A percentile compares a stretch with the other conserved stretches of the same genome.
Evolutionary conservation across 2,797 vertebrate genomes (phyloP).

Genomic region (Oreortyx pictus): DNA sequence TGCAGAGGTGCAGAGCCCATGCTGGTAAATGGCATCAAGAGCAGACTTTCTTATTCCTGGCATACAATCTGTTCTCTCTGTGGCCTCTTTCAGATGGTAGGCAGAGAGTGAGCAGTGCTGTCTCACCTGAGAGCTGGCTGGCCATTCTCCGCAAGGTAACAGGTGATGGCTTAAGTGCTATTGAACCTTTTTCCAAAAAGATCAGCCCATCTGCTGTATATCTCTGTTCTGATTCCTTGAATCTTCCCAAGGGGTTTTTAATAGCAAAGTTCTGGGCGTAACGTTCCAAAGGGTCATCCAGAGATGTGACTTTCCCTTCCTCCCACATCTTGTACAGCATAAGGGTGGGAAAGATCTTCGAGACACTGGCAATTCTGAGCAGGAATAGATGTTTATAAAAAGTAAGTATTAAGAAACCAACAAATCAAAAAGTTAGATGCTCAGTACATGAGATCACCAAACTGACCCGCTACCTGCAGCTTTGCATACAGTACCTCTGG

Average conservation of each 20-base stretch:
- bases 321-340: constrained; percentile 97
- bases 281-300: constrained; percentile 93
- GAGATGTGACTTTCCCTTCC: constrained; percentile 89
- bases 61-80: fast-evolving
- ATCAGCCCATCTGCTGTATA: constrained; percentile 83
- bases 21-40: neutral
- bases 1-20: neutral
- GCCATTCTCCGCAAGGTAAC: constrained; percentile 96
- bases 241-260: constrained; percentile 90
- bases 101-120: neutral
- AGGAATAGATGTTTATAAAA: neutral
- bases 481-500: neutral
- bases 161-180: constrained; percentile 83
- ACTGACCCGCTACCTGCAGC: neutral
- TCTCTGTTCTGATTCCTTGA: constrained; percentile 81
- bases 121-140: constrained; percentile 93
- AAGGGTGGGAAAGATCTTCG: constrained; percentile 94
- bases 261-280: constrained; percentile 91
- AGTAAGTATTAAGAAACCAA: neutral
- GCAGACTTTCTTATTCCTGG: neutral
- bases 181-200: constrained; percentile 86
- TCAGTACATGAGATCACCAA: neutral
- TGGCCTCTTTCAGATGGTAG: neutral
- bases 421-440: neutral
- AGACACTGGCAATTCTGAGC: constrained; percentile 92